A percentile compares a stretch with the other conserved stretches of the same genome.
phyloP scores from a whole-genome alignment of 2,888 invertebrate species.

The Pristionchus exspectatus region DNA sequence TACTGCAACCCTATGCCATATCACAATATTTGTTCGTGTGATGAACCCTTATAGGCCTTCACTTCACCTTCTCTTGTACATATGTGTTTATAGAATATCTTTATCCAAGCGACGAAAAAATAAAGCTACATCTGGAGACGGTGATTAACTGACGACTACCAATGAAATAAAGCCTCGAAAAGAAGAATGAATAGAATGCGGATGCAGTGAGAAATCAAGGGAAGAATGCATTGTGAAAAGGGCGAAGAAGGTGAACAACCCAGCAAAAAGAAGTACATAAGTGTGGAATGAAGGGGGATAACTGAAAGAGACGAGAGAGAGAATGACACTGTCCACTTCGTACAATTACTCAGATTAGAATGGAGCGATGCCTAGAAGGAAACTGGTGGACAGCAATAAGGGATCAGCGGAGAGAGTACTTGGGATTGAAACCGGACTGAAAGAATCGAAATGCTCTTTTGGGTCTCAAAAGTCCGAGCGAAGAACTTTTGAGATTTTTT shows the following conservation, averaged over 20 bases:
- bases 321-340: conserved; percentile 29
- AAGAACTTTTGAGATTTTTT: background rate
- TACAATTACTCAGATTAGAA: background rate
- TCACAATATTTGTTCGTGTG: conserved; percentile 43
- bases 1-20: conserved; percentile 32
- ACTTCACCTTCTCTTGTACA: conserved; percentile 32
- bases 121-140: background rate
- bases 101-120: background rate
- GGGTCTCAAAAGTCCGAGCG: conserved; percentile 17
- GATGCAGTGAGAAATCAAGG: background rate
- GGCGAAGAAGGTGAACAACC: conserved; percentile 30
- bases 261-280: background rate
- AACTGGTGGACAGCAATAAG: background rate
- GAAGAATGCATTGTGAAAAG: conserved; percentile 12
- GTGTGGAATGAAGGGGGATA: background rate
- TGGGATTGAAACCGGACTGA: background rate
- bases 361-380: background rate
- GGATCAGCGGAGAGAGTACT: background rate
- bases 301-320: conserved; percentile 17
- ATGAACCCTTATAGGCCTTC: conserved; percentile 46
- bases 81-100: conserved; percentile 8
- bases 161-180: conserved; percentile 1
- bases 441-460: background rate
- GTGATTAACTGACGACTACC: conserved; percentile 7
- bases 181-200: conserved; percentile 1